Percentiles rank a stretch among this genome's conserved stretches.
These are phyloP conservation scores for Camelus bactrianus DNA, from an alignment of 2,113 vertebrate species.

Conservation along the genomic window DNA sequence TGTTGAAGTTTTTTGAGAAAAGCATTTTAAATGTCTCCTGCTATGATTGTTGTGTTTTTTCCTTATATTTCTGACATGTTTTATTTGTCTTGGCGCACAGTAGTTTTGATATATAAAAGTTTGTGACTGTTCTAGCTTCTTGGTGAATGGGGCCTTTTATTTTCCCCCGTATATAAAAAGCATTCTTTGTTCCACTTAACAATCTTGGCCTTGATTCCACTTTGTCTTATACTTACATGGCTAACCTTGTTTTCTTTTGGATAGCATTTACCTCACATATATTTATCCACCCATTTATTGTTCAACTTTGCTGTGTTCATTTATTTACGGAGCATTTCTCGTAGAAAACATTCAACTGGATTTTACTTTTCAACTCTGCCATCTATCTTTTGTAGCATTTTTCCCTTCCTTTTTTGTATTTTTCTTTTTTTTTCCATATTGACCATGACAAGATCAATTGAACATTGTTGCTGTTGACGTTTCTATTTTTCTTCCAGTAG, in stretches of 20 bases:
- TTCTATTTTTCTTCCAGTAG: background rate
- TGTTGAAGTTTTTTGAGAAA: background rate
- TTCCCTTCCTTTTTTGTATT: background rate
- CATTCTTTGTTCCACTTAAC: slow-evolving; percentile 61
- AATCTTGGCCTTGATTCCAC: slow-evolving; percentile 23
- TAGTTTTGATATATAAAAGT: slow-evolving; percentile 8
- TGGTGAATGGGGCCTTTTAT: background rate
- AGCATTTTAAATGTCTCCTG: background rate
- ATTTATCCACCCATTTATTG: background rate
- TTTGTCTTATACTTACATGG: background rate
- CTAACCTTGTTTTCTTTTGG: slow-evolving; percentile 38
- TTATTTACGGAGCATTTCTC: background rate
- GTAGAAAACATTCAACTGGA: background rate
- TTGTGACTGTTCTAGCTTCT: background rate
- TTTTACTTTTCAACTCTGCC: slow-evolving; percentile 24
- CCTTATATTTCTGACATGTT: slow-evolving; percentile 25
- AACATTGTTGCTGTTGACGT: background rate
- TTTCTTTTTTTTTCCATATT: background rate
- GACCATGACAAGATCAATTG: background rate
- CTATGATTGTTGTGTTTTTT: background rate
- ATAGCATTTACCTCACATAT: background rate
- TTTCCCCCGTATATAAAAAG: background rate
- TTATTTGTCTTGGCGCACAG: background rate
- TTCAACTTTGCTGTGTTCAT: background rate
- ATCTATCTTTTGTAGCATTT: background rate